phyloP scores from a whole-genome alignment of 2,797 vertebrate genomes.

The Cheirogaleus major region DNA sequence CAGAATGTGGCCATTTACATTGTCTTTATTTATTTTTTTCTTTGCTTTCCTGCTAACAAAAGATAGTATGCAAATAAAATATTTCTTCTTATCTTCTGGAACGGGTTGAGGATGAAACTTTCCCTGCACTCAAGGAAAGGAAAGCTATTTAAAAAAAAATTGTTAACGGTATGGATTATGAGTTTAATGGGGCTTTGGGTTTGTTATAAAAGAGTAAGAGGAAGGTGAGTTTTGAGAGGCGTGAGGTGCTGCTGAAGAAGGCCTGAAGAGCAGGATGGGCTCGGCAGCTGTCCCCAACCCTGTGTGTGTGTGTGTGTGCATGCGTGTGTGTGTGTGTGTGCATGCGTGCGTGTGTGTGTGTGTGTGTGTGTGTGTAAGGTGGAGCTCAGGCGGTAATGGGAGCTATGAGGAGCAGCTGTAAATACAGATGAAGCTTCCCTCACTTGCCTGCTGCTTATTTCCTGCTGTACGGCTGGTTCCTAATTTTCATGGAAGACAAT shows the following conservation, averaged over 20 bases:
- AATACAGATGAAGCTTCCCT: no score
- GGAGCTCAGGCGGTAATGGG: no score
- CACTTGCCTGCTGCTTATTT: no score
- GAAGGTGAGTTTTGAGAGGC: neutral
- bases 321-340: no score
- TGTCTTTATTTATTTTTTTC: neutral
- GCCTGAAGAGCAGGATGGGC: neutral
- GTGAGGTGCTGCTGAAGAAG: neutral
- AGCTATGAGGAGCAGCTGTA: no score
- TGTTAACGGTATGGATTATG: neutral
- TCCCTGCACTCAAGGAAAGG: neutral
- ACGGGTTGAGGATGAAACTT: neutral
- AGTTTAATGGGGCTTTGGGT: neutral
- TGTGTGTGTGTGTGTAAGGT: no score
- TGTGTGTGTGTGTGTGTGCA: no score
- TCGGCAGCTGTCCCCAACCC: no score
- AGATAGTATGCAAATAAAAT: neutral
- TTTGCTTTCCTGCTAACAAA: neutral
- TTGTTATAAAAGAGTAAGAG: neutral
- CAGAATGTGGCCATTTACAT: neutral
- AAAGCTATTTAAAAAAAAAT: neutral
- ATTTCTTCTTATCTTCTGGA: conserved; percentile 36
- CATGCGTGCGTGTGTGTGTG: no score
- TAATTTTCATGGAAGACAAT: no score
- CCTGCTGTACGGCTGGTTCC: no score